These are phyloP conservation scores for Lepidocyrtinus sp. DNA, from an alignment of 2,888 invertebrate genomes.

Conservation along the genomic window DNA sequence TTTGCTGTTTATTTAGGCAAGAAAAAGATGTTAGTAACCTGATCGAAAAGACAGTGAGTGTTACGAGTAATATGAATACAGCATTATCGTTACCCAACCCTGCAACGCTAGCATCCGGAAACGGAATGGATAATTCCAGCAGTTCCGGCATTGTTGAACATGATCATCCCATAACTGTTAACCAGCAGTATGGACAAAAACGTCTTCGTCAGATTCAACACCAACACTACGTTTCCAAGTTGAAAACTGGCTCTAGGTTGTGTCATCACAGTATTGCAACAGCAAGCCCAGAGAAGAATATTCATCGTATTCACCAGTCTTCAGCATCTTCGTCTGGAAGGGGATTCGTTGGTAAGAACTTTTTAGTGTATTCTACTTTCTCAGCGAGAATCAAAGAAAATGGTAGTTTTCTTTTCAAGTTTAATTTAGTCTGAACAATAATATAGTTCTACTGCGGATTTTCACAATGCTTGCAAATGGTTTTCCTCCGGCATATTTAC, in stretches of 20 bases:
- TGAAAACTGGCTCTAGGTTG: constrained; percentile 68
- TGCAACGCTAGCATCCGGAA: constrained; percentile 52
- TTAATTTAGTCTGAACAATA: no score
- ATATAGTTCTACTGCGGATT: no score
- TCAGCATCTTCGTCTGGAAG: constrained; percentile 45
- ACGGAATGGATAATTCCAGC: constrained; percentile 45
- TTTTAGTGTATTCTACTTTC: no score
- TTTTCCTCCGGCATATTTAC: no score
- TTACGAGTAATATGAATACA: constrained; percentile 14
- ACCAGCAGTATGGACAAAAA: constrained; percentile 21
- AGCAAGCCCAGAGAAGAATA: constrained; percentile 68
- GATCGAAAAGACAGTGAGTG: no score
- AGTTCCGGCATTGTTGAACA: constrained; percentile 28
- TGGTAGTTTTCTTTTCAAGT: no score
- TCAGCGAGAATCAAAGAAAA: no score
- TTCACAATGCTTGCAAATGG: no score
- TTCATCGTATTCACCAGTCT: constrained; percentile 62
- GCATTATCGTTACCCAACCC: constrained; percentile 59
- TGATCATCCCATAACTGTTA: constrained; percentile 32
- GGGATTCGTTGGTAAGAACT: constrained; percentile 49
- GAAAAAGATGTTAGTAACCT: constrained; percentile 25
- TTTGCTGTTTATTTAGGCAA: constrained; percentile 34
- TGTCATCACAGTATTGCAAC: constrained; percentile 69
- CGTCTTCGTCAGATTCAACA: constrained; percentile 43
- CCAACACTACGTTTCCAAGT: constrained; percentile 57